Conservation (phyloP, 2,888 invertebrate genomes). For the Erebia aethiops region DNA sequence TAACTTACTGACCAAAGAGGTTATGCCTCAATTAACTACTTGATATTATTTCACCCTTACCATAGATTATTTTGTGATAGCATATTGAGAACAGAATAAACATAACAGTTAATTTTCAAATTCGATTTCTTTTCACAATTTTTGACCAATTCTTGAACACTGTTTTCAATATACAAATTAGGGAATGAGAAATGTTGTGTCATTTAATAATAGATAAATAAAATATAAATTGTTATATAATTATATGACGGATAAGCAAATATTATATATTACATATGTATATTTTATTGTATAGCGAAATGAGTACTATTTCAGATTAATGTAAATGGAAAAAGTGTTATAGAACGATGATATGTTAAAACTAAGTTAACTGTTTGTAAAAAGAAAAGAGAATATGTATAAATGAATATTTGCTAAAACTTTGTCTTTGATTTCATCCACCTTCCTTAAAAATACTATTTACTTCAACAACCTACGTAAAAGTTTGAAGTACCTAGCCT, state of each 20-base stretch:
- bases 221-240: conserved; percentile 70
- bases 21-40: conserved; percentile 41
- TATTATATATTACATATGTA: conserved; percentile 59
- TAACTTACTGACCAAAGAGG: conserved; percentile 46
- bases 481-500: too few species aligned
- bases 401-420: conserved; percentile 78
- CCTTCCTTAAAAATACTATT: neutral
- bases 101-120: conserved; percentile 15
- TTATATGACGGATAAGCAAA: conserved; percentile 77
- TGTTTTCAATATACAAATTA: conserved; percentile 62
- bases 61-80: conserved; percentile 46
- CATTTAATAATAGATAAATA: conserved; percentile 76
- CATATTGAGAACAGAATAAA: conserved; percentile 46
- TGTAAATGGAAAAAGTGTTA: conserved; percentile 80
- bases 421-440: conserved; percentile 66
- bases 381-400: conserved; percentile 81
- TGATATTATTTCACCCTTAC: conserved; percentile 45
- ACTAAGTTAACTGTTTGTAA: conserved; percentile 83
- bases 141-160: conserved; percentile 42
- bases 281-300: conserved; percentile 82
- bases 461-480: neutral
- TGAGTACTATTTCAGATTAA: conserved; percentile 78
- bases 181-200: conserved; percentile 76
- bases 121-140: conserved; percentile 25
- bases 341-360: conserved; percentile 77